Conservation (phyloP, 2,113 vertebrate genomes). For the Butorides virescens region DNA sequence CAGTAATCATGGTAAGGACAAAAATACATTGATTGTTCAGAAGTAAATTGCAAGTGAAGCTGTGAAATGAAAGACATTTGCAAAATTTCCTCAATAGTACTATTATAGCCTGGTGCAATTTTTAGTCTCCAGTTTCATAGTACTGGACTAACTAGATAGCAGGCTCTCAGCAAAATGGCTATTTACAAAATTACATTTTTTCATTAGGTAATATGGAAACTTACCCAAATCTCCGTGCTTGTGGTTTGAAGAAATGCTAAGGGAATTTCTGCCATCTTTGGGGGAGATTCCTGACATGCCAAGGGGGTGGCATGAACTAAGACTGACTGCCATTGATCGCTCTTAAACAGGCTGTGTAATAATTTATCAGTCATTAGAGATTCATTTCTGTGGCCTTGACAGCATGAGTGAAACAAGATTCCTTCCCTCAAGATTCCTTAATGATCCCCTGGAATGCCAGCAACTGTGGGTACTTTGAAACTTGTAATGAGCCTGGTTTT, state of each 20-base stretch:
- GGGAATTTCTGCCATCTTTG: background rate
- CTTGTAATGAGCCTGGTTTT: background rate
- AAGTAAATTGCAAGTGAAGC: background rate
- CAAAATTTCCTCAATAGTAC: background rate
- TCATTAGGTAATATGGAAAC: background rate
- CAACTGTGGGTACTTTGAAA: background rate
- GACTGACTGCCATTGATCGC: background rate
- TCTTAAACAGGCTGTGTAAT: background rate
- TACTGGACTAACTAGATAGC: background rate
- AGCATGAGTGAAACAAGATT: background rate
- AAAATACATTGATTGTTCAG: background rate
- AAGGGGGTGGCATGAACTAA: background rate
- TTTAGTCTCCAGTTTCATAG: background rate
- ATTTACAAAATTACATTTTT: background rate
- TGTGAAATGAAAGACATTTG: background rate
- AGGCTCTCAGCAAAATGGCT: background rate
- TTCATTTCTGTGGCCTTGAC: background rate
- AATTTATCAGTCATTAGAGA: background rate
- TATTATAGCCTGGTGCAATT: background rate
- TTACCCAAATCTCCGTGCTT: background rate
- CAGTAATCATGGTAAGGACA: background rate
- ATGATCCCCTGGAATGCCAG: background rate
- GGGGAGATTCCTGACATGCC: background rate
- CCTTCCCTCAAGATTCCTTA: background rate
- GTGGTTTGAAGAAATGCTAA: background rate